A percentile compares a stretch with the other conserved stretches of the same genome.
Evolutionary conservation across 2,113 vertebrate genomes (phyloP).

Genomic region (Odocoileus hemionus): DNA sequence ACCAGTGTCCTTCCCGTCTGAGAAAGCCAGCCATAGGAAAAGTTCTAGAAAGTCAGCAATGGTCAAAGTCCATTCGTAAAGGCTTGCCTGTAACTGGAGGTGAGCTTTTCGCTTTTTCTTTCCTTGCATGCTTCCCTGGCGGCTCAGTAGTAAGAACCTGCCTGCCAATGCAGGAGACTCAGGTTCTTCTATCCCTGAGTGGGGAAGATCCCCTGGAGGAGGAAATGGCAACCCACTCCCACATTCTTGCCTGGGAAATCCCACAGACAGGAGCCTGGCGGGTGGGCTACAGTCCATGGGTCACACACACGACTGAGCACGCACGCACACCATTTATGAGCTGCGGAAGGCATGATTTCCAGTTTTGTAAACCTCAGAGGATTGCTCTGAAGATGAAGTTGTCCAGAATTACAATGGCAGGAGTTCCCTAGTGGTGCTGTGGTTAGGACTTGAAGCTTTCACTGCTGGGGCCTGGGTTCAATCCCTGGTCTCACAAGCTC

Average conservation of each 20-base stretch:
- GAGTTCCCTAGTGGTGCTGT: not conserved
- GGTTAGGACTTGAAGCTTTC: not conserved
- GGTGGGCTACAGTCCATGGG: not conserved
- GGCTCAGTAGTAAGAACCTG: not conserved
- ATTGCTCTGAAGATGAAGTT: not conserved
- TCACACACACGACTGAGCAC: rapidly evolving
- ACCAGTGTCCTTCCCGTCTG: not conserved
- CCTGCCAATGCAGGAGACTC: not conserved
- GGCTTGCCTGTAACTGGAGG: not conserved
- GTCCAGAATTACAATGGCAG: too few relatives aligned
- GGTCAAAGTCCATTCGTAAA: not conserved
- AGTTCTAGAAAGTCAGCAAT: constrained; percentile 33
- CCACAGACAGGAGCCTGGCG: not conserved
- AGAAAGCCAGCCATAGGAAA: not conserved
- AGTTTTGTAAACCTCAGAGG: not conserved
- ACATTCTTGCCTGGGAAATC: not conserved
- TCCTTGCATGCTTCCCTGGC: not conserved
- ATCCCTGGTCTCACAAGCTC: not conserved
- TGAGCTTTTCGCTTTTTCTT: not conserved
- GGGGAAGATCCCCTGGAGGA: not conserved
- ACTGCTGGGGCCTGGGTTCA: not conserved
- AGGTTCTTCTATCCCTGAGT: not conserved
- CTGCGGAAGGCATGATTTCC: not conserved
- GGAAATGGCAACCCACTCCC: not conserved
- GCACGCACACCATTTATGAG: not conserved